Base-by-base conservation (phyloP, 2,113 vertebrate species). In the Lepidothrix coronata region DNA sequence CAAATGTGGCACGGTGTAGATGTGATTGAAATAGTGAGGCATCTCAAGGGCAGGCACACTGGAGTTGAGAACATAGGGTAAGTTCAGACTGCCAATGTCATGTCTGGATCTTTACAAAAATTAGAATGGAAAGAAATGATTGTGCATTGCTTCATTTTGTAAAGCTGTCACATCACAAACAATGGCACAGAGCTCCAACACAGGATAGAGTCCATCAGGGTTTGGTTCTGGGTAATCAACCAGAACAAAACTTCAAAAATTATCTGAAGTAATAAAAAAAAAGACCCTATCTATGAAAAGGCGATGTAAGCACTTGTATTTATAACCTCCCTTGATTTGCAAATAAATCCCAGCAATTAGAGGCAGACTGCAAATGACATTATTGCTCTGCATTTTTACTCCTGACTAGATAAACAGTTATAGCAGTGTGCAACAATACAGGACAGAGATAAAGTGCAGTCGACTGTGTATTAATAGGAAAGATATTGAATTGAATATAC, bases 321-420 rank as follows among this genome's bases (percentile, higher is more conserved):
- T 65, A 76, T 78, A 73, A 81, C 76, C 46, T 73, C n/a, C 35
- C 23, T 67, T 57, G 81, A 62, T 48, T 55, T 51, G 30, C 52
- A 95, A 93, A 88, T 70, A 93, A 95, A 91, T 91, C 65, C 92
- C 83, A 80, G 46, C 94, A 88, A 92, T 76, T 97, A 91, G 37
- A 51, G 4, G 65, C 33, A 92, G 57, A 43, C 73, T 93, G 84
- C 83, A 95, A 94, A 91, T 57, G 43, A 74, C 62, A 87, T 81
- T 78, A 91, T 65, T 91, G 61, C 82, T 81, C 73, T 71, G 57
- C 6, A 7, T 79, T 96, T 77, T 91, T 85, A 91, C 89, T 96
- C 54, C 54, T 44, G 59, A 85, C 62, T 86, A 71, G 71, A 85
- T 71, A 90, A 95, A 92, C 71, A 88, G 48, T 88, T 87, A 49